These are phyloP conservation scores for Neotoxoptera formosana DNA, from an alignment of 1,140 invertebrate genomes.

Conservation along the genomic window DNA sequence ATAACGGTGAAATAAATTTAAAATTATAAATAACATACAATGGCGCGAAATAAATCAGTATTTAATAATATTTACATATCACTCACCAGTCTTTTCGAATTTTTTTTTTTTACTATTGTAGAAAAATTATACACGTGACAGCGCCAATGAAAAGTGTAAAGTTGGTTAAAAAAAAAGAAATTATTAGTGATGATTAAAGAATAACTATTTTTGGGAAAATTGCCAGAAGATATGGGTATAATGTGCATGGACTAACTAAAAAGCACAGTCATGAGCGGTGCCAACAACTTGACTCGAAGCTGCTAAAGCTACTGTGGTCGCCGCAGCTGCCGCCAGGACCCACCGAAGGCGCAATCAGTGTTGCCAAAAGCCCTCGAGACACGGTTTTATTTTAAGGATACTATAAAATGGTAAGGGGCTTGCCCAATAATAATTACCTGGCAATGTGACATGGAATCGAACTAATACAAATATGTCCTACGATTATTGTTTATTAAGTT, in stretches of 20 bases:
- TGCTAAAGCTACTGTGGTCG: conserved; percentile 56
- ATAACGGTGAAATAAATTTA: neutral
- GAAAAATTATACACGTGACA: conserved; percentile 4
- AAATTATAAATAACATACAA: neutral
- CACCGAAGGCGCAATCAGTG: conserved; percentile 54
- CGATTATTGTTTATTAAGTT: neutral
- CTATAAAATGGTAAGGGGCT: neutral
- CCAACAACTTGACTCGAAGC: conserved; percentile 47
- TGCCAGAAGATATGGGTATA: conserved; percentile 30
- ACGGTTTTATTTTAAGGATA: conserved; percentile 30
- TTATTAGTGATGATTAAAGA: neutral
- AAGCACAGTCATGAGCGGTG: conserved; percentile 44
- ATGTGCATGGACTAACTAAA: conserved; percentile 50
- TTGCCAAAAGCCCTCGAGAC: conserved; percentile 34
- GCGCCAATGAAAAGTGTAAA: neutral
- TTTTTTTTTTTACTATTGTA: conserved; percentile 26
- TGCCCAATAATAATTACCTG: neutral
- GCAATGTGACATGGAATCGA: neutral
- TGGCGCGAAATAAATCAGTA: conserved; percentile 27
- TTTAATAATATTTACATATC: conserved; percentile 27
- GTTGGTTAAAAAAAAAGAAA: neutral
- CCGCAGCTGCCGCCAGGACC: conserved; percentile 49
- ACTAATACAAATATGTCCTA: neutral
- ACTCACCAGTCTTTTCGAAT: conserved; percentile 11
- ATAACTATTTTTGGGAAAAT: conserved; percentile 34